These are phyloP conservation scores for Eleutherodactylus coqui DNA, from an alignment of 2,797 vertebrate species.

Conservation along the genomic window DNA sequence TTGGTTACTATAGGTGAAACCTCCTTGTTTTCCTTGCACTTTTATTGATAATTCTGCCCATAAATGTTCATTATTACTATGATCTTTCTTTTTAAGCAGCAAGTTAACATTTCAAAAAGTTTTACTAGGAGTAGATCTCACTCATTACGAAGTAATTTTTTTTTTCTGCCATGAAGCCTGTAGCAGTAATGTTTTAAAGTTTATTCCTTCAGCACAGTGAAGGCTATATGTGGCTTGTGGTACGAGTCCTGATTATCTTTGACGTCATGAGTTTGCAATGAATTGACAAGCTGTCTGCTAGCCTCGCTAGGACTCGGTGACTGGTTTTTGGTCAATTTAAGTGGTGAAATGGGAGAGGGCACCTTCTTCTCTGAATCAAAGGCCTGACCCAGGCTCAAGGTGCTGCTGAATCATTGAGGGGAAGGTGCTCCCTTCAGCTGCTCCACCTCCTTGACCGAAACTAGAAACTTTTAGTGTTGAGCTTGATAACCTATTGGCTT, in stretches of 20 bases:
- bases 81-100: not conserved
- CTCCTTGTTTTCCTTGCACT: not conserved
- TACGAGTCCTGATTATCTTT: not conserved
- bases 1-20: not conserved
- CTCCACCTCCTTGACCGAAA: not conserved
- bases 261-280: not conserved
- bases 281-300: slow-evolving; percentile 1
- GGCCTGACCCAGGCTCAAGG: not conserved
- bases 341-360: not conserved
- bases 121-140: not conserved
- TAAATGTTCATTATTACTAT: not conserved
- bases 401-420: slow-evolving; percentile 6
- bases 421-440: not conserved
- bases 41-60: not conserved
- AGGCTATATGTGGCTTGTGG: not conserved
- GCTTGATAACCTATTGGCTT: not conserved
- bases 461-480: not conserved
- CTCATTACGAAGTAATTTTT: not conserved
- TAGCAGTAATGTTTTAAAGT: not conserved
- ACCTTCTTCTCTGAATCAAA: not conserved
- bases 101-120: not conserved
- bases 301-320: not conserved
- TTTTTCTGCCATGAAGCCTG: not conserved
- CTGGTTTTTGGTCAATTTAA: not conserved
- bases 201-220: not conserved